Percentiles rank a stretch among this genome's conserved stretches.
These are phyloP conservation scores for Mormyrops attenuatus DNA, from an alignment of 2,797 vertebrate genomes.

Conservation along the genomic window DNA sequence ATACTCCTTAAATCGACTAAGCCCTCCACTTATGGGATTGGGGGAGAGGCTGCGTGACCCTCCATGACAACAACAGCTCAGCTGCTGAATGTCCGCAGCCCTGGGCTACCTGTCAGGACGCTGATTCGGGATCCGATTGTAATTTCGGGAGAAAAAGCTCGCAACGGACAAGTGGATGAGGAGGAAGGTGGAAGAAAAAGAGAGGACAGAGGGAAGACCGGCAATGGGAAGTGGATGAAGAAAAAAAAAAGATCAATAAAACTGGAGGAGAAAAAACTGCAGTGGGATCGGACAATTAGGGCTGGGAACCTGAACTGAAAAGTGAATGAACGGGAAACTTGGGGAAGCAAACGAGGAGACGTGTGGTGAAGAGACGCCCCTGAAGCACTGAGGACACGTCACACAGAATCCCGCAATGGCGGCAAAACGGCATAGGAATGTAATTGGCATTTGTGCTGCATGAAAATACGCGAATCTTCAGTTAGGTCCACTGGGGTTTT, in stretches of 20 bases:
- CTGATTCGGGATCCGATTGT: background rate
- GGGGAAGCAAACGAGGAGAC: background rate
- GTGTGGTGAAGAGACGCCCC: background rate
- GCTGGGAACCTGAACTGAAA: background rate
- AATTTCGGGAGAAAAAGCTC: background rate
- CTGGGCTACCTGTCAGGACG: background rate
- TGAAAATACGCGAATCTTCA: background rate
- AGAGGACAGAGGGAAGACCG: background rate
- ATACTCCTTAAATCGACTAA: background rate
- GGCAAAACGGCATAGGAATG: background rate
- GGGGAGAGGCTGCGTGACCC: slow-evolving; percentile 26
- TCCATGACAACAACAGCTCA: background rate
- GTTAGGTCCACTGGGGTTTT: background rate
- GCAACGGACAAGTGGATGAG: background rate
- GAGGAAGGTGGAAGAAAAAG: background rate
- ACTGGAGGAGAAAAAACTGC: background rate
- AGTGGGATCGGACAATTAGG: background rate
- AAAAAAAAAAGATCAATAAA: background rate
- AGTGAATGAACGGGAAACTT: background rate
- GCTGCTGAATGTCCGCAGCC: background rate
- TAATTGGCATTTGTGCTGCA: background rate
- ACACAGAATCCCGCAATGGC: background rate
- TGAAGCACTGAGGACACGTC: background rate
- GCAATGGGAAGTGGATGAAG: background rate
- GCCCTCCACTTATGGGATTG: slow-evolving; percentile 4